These are phyloP conservation scores for Ifrita kowaldi DNA, from an alignment of 2,113 vertebrate genomes.

Conservation along the genomic window DNA sequence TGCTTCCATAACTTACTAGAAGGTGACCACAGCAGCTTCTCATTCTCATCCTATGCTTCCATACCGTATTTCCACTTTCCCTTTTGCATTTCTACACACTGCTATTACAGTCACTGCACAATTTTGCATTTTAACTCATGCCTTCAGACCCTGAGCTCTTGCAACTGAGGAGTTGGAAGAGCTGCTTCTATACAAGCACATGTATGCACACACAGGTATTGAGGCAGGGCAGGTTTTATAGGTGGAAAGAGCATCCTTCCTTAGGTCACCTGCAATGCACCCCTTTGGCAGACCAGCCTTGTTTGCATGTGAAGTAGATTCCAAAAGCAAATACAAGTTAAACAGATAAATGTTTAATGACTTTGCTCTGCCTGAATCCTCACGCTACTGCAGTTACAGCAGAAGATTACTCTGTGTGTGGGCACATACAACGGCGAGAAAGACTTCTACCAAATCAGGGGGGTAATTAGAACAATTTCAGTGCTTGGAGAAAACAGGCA, in stretches of 20 bases:
- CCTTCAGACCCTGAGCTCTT: background rate
- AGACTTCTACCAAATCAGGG: background rate
- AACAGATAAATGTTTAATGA: background rate
- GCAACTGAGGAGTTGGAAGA: background rate
- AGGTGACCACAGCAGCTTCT: background rate
- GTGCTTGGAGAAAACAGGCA: background rate
- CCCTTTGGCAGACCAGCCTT: background rate
- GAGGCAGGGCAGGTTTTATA: background rate
- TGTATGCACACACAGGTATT: fast-evolving
- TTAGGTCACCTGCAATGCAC: background rate
- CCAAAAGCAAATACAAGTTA: background rate
- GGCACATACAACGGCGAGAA: background rate
- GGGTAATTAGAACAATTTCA: background rate
- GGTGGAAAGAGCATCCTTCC: background rate
- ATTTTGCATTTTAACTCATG: background rate
- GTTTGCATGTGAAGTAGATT: background rate
- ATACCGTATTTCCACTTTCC: background rate
- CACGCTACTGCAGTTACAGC: background rate
- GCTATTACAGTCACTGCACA: background rate
- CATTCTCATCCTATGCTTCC: background rate
- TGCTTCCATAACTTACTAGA: background rate
- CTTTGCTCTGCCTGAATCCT: background rate
- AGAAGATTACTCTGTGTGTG: background rate
- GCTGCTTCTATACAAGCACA: background rate
- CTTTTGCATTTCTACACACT: background rate